Base-by-base conservation (phyloP, 1,140 invertebrate genomes). In the Cotesia typhae region DNA sequence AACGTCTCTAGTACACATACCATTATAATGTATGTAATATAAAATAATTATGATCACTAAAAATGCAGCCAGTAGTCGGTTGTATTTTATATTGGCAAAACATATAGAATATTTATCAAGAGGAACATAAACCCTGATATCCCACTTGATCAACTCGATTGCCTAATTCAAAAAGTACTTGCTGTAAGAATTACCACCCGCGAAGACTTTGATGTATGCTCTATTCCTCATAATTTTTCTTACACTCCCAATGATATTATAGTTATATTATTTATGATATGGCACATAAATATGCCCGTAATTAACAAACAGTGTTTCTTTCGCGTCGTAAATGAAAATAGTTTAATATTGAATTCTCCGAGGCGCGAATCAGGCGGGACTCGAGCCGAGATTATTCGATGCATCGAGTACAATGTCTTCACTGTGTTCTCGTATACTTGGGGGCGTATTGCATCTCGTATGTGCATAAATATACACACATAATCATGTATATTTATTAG, bases 1-100 rank as follows among this genome's bases (percentile, higher is more conserved):
- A 35, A 63, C 57, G 55, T 74, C 79, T 81, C 82, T 82, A 79
- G 72, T 74, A 71, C 66, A 3, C 17, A 20, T 9, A n/a, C 28
- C 4, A n/a, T n/a, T 67, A 35, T 20, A 55, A 12, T 55, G 53
- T 14, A 55, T 55, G 17, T 55, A 14, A 55, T 55, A 55, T 55
- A 14, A 14, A 12, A 14, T 55, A 17, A 55, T 55, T 3, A 7
- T 52, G n/a, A 12, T 4, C 53, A 55, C 53, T 55, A 7, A 17
- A 4, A 59, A 3, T n/a, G 17, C 53, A 55, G 7, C 53, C n/a
- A 14, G 41, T 10, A 47, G 41, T 47, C 6, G 10, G 41, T 47
- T 47, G 10, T 47, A 47, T 47, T 47, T 9, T 9, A 47, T 47
- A 47, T 47, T 6, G 6, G 41, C 41, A 6, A 47, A 9, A 10